These are phyloP conservation scores for Eunapius fragilis DNA, from an alignment of 37 sponge, comb jelly and placozoan species.

Conservation along the genomic window DNA sequence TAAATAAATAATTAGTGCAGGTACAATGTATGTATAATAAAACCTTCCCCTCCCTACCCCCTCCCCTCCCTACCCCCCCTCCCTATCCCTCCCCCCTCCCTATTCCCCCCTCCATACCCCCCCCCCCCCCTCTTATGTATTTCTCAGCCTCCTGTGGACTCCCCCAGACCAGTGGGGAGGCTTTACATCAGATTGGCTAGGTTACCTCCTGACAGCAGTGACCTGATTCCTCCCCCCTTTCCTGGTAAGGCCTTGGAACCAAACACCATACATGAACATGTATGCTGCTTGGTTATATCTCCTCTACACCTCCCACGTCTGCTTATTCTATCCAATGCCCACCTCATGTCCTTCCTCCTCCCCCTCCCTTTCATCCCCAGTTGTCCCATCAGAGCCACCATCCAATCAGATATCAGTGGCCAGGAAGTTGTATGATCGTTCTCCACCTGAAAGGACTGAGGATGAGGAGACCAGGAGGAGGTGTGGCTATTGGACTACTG, in stretches of 20 bases:
- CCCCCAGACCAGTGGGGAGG: not conserved
- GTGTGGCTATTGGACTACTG: not conserved
- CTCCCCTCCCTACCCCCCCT: not conserved
- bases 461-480: not conserved
- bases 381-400: not conserved
- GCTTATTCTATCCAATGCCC: too few relatives aligned
- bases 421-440: not conserved
- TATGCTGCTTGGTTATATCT: too few relatives aligned
- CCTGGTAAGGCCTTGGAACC: not conserved
- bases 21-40: not conserved
- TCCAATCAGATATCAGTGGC: not conserved
- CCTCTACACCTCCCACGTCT: not conserved
- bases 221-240: not conserved
- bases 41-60: not conserved
- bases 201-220: slow-evolving; percentile 5
- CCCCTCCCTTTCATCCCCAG: not conserved
- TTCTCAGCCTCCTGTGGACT: not conserved
- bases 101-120: not conserved
- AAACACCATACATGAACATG: too few relatives aligned
- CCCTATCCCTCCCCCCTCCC: not conserved
- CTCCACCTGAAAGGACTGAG: not conserved
- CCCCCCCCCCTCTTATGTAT: not conserved
- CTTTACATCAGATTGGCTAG: slow-evolving; percentile 27
- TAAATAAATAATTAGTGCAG: too few relatives aligned
- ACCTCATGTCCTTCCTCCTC: slow-evolving; percentile 3